Evolutionary conservation across 2,888 invertebrate species (phyloP), one percentile per base, ranked within the genome.

Genomic region (Syrphus vitripennis): DNA sequence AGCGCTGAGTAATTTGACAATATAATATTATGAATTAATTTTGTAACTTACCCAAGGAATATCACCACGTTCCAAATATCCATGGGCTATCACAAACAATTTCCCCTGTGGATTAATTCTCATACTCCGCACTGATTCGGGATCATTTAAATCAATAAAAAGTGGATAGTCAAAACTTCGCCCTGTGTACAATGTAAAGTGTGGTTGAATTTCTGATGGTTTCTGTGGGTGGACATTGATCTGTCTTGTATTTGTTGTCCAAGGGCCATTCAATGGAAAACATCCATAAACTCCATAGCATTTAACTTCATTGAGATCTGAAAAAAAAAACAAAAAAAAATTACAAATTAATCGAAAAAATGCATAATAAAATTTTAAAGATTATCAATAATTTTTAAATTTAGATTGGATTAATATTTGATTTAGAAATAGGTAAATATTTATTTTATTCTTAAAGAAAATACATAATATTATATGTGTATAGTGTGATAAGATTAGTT

Each of bases 261-360:
- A 97, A 0, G 97, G 97, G 34, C 95, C 94, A 14, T 94, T 94
- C 80, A 96, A 94, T 65, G 96, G 95, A 91, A 97, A 97, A 90
- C 97, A 97, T 4, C 97, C 97, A 88, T 96, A 97, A 0, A 94
- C 94, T 0, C 95, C 95, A 91, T 95, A 97, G 91, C 97, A 97
- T 89, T 95, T 94, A 61, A 94, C 89, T 88, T 94, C 94, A 77
- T 91, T 91, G 12, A 90, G 86, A 87, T 92, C 92, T 92, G 87
- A 2, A 88, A 3, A 87, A 88, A 3, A 9, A 24, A 59, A 37
- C 19, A 53, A 21, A 9, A 24, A 59, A 37, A 26, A 53, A 21
- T 1, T 9, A 59, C 14, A 16, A 12, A n/a, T 87, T 70, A 86
- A 86, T 53, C 42, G 53, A 74, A 37, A 4, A 5, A n/a, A n/a